phyloP scores from a whole-genome alignment of 35 echinoderm and acorn worm species.

The Ptychodera flava region DNA sequence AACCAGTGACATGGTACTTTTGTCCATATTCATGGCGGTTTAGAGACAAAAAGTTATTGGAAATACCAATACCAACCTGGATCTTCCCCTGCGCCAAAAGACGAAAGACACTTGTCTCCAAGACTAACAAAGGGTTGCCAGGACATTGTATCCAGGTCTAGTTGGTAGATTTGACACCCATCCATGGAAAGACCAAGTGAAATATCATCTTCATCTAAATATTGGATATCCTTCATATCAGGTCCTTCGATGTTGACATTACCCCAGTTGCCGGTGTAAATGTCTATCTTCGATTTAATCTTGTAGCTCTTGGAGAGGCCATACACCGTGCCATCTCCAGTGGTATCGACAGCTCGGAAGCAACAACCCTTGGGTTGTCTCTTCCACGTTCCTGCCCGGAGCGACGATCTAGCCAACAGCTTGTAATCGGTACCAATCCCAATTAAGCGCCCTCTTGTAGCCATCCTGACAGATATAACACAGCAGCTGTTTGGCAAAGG shows the following conservation, averaged over 20 bases:
- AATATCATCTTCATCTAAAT: background rate
- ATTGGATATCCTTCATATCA: background rate
- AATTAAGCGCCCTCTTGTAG: background rate
- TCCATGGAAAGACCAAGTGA: background rate
- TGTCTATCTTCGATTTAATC: background rate
- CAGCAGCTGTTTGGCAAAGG: background rate
- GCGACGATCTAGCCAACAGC: background rate
- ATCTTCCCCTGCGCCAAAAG: too few species aligned
- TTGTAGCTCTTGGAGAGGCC: background rate
- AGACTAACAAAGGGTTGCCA: too few species aligned
- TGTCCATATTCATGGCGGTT: too few species aligned
- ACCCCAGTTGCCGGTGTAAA: background rate
- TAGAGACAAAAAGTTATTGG: too few species aligned
- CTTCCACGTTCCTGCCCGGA: background rate
- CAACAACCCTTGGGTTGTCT: background rate
- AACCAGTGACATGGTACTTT: too few species aligned
- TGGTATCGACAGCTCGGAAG: background rate
- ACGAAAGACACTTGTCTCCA: too few species aligned
- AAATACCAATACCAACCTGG: too few species aligned
- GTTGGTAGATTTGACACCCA: background rate
- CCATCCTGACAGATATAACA: background rate
- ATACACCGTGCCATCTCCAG: background rate
- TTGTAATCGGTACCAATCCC: background rate
- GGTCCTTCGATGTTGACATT: background rate
- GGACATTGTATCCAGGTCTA: background rate